Conservation (phyloP, 2,113 vertebrate species). For the Tetrax tetrax region DNA sequence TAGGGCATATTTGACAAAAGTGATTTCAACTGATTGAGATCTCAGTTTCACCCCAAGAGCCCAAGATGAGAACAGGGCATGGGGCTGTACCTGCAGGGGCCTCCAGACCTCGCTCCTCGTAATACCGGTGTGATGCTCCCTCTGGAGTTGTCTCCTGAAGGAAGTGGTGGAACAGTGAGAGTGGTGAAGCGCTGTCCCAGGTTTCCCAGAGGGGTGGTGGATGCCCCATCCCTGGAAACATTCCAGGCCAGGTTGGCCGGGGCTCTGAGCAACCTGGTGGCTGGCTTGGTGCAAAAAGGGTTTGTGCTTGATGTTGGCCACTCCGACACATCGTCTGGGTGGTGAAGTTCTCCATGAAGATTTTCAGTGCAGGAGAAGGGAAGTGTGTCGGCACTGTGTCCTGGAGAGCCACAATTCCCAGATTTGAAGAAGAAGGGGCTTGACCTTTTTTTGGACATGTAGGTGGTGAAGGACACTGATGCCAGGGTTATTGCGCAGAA, state of each 20-base stretch:
- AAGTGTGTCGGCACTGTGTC: rapidly evolving
- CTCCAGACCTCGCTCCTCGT: background rate
- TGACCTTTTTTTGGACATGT: background rate
- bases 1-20: rapidly evolving
- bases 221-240: too few relatives aligned
- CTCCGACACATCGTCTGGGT: background rate
- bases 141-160: too few relatives aligned
- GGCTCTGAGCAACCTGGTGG: too few relatives aligned
- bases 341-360: background rate
- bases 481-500: background rate
- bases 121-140: too few relatives aligned
- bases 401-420: rapidly evolving
- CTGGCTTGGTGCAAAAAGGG: background rate
- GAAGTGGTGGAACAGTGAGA: too few relatives aligned
- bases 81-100: background rate
- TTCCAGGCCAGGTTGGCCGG: too few relatives aligned
- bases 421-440: background rate
- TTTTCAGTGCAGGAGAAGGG: background rate
- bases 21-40: background rate
- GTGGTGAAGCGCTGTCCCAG: too few relatives aligned
- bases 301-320: background rate
- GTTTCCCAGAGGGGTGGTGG: too few relatives aligned
- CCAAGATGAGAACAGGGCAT: background rate
- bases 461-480: background rate
- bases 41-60: background rate